Base-by-base conservation (phyloP, 2,113 vertebrate genomes). In the Synchiropus splendidus region DNA sequence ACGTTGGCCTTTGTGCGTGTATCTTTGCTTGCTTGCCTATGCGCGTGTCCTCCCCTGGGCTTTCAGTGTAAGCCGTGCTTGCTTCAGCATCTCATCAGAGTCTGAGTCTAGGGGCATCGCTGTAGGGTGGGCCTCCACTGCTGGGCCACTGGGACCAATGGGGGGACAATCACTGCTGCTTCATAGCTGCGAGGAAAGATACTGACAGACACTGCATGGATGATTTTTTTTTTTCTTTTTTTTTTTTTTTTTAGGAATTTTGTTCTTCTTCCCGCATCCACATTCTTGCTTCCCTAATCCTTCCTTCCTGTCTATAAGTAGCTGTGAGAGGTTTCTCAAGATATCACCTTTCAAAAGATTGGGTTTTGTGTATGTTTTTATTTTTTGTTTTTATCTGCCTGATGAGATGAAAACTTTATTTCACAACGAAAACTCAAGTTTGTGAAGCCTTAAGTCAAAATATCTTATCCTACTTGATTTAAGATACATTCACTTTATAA, bases 111-210 rank as follows among this genome's bases (percentile, higher is more conserved):
- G 74, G 63, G 80, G 83, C 80, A 74, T 78, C 58, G 70, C 81
- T 84, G 57, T 66, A 70, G 80, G 81, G 75, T 79, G 80, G 78
- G 77, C 68, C 78, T 81, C 70, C 71, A 79, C 79, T 54, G 9
- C 30, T 36, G 78, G 81, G 77, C 73, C 79, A 62, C 64, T 70
- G 76, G 72, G 79, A 81, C 73, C 69, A 17, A 69, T 45, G 51
- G 55, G 78, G 76, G 21, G 75, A 82, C 80, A 79, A 74, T 77
- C 70, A 62, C 70, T 74, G 61, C 75, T 82, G 67, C 67, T 53
- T 74, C 53, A 67, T 73, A 54, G 80, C 81, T 82, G 51, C 53
- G 12, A 65, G 64, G 61, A 60, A 70, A 58, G 64, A 77, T 39
- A 70, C 58, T 65, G 48, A 66, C 54, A 72, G 40, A 50, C 21